Percentiles rank a stretch among this genome's conserved stretches.
phyloP scores from a whole-genome alignment of 2,113 vertebrate genomes.

The Callospermophilus lateralis region DNA sequence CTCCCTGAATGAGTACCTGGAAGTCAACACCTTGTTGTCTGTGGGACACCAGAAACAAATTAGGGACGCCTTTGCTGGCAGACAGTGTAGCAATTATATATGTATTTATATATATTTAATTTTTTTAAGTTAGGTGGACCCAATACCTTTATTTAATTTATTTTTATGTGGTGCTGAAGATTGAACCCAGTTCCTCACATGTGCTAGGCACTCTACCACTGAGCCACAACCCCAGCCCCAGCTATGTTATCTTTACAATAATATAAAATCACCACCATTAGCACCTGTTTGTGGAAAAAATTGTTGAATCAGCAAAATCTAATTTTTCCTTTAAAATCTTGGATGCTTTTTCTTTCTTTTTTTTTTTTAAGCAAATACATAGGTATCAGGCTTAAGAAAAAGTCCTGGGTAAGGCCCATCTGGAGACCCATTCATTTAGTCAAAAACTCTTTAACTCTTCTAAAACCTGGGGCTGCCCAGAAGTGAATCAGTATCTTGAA shows the following conservation, averaged over 20 bases:
- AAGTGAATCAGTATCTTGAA: neutral
- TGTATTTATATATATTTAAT: too few species aligned
- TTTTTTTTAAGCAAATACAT: conserved; percentile 21
- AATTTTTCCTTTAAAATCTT: neutral
- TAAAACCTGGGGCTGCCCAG: neutral
- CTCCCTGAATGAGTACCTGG: neutral
- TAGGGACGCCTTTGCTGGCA: neutral
- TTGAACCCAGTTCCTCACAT: too few species aligned
- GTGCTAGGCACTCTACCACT: too few species aligned
- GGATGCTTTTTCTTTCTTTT: neutral
- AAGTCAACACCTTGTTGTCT: neutral
- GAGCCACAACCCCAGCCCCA: too few species aligned
- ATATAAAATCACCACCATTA: neutral
- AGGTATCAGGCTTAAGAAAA: neutral
- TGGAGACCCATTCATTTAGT: too few species aligned
- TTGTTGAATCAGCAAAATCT: neutral
- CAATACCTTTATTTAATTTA: too few species aligned
- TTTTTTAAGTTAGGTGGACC: too few species aligned
- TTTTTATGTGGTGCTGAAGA: too few species aligned
- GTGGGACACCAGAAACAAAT: neutral
- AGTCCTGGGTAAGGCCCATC: neutral
- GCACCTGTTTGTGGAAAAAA: neutral
- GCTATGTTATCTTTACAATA: neutral
- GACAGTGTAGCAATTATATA: neutral
- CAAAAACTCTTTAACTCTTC: neutral